Evolutionary conservation across 2,797 vertebrate species (phyloP).

Genomic region (Eurystomus glaucurus): DNA sequence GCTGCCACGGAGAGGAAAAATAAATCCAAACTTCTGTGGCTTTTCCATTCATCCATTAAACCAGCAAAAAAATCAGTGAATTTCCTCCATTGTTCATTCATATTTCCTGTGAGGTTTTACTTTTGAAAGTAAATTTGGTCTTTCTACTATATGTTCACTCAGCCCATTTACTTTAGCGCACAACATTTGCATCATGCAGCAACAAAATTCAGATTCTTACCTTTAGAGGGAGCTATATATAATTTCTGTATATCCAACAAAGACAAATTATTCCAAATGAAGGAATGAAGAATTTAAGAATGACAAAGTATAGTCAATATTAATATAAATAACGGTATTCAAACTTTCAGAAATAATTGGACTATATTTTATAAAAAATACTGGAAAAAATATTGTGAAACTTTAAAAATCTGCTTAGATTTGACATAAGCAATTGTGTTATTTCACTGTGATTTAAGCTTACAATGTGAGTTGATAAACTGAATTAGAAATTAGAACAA

Average conservation of each 20-base stretch:
- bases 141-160: neutral
- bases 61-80: neutral
- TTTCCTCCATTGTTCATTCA: neutral
- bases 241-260: neutral
- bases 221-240: neutral
- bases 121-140: neutral
- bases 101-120: neutral
- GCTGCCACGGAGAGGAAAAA: neutral
- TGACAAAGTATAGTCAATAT: neutral
- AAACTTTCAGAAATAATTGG: neutral
- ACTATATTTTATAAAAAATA: neutral
- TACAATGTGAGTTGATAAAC: neutral
- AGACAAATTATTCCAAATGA: neutral
- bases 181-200: neutral
- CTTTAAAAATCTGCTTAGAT: neutral
- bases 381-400: neutral
- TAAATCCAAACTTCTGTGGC: neutral
- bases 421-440: neutral
- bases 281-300: neutral
- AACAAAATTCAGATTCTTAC: neutral
- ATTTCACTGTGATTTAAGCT: neutral
- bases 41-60: neutral
- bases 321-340: neutral
- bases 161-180: neutral
- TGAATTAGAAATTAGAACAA: neutral